Base-by-base conservation (phyloP, 2,888 invertebrate genomes). In the Antitype chi region DNA sequence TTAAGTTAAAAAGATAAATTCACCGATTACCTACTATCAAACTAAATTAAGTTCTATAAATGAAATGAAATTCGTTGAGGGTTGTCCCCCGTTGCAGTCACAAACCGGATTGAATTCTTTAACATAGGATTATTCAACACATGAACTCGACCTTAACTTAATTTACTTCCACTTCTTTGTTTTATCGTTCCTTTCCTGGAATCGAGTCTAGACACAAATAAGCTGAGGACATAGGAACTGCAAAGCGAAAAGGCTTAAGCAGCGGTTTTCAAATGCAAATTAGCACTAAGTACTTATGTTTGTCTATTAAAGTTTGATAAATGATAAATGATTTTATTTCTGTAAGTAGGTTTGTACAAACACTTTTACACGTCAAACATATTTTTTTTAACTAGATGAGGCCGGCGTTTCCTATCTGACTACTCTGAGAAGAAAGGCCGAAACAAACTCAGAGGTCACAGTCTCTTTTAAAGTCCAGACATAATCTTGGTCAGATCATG, bases 121-220 rank as follows among this genome's bases (percentile, higher is more conserved):
- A n/a, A 7, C 47, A 7, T 25, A 13, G 17, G 64, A 25, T 64
- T 47, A 25, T 25, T 25, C 32, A 76, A 32, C 28, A 32, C 6
- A 73, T 25, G 4, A 4, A 23, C 1, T 23, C 9, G 25, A 53
- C 52, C 59, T 68, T 69, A 49, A 13, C 20, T 28, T 20, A 20
- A 5, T 32, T 32, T 60, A 23, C 9, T 38, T 53, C 8, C 13
- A n/a, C 3, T 55, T 76, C 52, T 55, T 62, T 81, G 47, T 62
- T 77, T 55, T 25, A 62, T 6, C 23, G 38, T n/a, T n/a, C 38
- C 20, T 74, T 77, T 74, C 77, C 62, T 81, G 32, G 81, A 77
- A 77, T 38, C 2, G 1, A 74, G 81, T 77, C 81, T 81, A 77
- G 77, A 77, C 77, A 70, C 8, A 47, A n/a, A 32, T 6, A 60